Percentiles rank a stretch among this genome's conserved stretches.
These are phyloP conservation scores for Drepanosiphum platanoidis DNA, from an alignment of 2,888 invertebrate genomes.

Conservation along the genomic window DNA sequence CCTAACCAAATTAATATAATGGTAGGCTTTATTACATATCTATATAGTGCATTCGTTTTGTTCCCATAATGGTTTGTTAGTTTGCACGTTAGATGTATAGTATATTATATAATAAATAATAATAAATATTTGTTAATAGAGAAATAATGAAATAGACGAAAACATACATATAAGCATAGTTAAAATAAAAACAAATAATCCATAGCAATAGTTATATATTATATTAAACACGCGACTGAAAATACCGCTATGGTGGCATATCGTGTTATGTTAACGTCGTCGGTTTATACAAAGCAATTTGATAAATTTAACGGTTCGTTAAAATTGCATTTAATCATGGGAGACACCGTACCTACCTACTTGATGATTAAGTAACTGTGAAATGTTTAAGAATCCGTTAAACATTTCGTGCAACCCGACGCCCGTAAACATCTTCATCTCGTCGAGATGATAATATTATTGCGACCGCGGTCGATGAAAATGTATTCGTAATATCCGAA, in stretches of 20 bases:
- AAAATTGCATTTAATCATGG: no score
- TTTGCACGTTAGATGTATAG: background rate
- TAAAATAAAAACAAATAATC: background rate
- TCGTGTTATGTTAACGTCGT: no score
- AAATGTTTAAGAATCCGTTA: background rate
- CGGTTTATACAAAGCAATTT: no score
- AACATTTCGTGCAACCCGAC: background rate
- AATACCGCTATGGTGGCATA: background rate
- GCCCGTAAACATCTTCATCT: no score
- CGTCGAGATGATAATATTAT: no score
- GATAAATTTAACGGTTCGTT: no score
- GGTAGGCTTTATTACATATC: background rate
- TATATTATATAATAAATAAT: background rate
- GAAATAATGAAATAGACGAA: background rate
- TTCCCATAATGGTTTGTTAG: no score
- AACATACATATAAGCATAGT: background rate
- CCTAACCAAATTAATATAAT: constrained; percentile 15
- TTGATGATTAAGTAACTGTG: background rate
- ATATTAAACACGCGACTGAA: no score
- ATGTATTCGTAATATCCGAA: constrained; percentile 32
- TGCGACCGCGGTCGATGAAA: background rate
- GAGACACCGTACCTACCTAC: background rate
- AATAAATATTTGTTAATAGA: background rate
- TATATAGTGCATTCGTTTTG: background rate
- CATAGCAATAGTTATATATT: no score